Evolutionary conservation across 2,797 vertebrate genomes (phyloP).

Genomic region (Liasis olivaceus): DNA sequence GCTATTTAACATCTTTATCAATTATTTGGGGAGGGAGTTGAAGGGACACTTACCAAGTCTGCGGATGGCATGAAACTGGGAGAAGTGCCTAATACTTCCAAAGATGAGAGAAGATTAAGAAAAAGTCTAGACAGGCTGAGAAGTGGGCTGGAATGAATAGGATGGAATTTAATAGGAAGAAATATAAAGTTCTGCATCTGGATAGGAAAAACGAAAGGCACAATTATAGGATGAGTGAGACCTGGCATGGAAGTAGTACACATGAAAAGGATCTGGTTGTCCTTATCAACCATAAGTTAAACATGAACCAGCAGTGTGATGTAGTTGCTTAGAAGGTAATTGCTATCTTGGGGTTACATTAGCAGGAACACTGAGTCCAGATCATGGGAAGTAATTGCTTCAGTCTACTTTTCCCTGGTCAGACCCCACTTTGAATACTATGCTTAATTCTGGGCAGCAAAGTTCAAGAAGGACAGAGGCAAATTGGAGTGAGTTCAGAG

Average conservation of each 20-base stretch:
- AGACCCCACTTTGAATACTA: not conserved
- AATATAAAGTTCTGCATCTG: not conserved
- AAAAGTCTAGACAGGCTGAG: not conserved
- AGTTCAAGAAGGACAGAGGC: not conserved
- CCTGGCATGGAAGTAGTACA: not conserved
- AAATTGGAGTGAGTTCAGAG: not conserved
- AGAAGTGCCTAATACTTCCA: not conserved
- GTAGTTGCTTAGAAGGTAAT: not conserved
- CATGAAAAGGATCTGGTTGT: not conserved
- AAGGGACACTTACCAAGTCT: not conserved
- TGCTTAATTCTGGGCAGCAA: not conserved
- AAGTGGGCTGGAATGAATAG: not conserved
- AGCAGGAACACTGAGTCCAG: not conserved
- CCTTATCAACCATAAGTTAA: not conserved
- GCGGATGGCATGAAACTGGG: not conserved
- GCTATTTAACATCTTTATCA: not conserved
- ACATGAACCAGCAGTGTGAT: not conserved
- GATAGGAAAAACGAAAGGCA: not conserved
- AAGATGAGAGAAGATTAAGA: not conserved
- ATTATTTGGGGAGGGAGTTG: not conserved
- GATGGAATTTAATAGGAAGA: not conserved
- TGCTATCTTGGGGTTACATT: not conserved
- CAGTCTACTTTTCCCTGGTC: not conserved
- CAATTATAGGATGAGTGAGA: not conserved
- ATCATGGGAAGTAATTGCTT: not conserved